A percentile compares a stretch with the other conserved stretches of the same genome.
phyloP scores from a whole-genome alignment of 2,113 vertebrate species.

The Sceloporus undulatus region DNA sequence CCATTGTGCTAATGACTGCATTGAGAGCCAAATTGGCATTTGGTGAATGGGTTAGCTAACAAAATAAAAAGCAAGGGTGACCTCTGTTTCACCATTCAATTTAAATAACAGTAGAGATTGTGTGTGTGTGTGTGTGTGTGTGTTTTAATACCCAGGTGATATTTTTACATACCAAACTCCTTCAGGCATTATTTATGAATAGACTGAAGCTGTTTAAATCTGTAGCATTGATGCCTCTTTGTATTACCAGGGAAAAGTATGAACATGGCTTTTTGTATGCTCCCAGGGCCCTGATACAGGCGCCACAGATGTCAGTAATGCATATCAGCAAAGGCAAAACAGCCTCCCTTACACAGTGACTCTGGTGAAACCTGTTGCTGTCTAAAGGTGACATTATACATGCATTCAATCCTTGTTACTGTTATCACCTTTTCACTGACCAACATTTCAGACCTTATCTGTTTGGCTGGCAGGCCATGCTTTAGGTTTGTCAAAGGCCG shows the following conservation, averaged over 20 bases:
- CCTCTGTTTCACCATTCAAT: background rate
- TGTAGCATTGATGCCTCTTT: slow-evolving; percentile 15
- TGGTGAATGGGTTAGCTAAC: too few species aligned
- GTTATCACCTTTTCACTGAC: slow-evolving; percentile 85
- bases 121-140: slow-evolving; percentile 15
- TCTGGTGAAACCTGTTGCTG: slow-evolving; percentile 74
- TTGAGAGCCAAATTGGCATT: too few species aligned
- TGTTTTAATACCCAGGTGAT: background rate
- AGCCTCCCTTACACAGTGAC: slow-evolving; percentile 33
- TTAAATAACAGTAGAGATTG: slow-evolving; percentile 28
- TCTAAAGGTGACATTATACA: slow-evolving; percentile 83
- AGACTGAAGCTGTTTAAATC: slow-evolving; percentile 33
- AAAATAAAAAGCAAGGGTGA: too few species aligned
- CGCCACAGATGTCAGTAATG: background rate
- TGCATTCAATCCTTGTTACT: slow-evolving; percentile 82
- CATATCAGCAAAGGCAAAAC: slow-evolving; percentile 33
- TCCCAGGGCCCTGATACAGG: fast-evolving
- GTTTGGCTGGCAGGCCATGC: slow-evolving; percentile 80
- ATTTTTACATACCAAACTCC: slow-evolving; percentile 21
- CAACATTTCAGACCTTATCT: slow-evolving; percentile 87
- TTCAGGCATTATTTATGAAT: background rate
- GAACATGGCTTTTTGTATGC: background rate
- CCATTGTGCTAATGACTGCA: too few species aligned
- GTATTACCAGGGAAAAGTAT: fast-evolving
- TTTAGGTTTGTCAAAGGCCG: slow-evolving; percentile 81